Evolutionary conservation across 2,888 invertebrate genomes (phyloP), one percentile per base, ranked within the genome.

Genomic region (Julus scandinavius): DNA sequence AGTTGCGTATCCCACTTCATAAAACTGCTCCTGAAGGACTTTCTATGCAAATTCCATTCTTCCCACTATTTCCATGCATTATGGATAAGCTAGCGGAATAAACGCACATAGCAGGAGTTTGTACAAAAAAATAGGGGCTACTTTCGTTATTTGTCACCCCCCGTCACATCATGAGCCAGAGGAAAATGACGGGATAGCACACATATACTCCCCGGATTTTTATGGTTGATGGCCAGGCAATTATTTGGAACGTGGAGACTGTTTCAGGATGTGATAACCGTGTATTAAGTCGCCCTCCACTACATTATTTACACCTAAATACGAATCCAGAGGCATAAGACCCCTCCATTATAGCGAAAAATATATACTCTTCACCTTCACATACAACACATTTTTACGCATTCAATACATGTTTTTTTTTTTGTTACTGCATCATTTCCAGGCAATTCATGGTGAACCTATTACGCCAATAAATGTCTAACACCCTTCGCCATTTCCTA

Each of bases 261-360:
- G 72, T 72, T 72, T 72, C 29, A 72, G 72, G 72, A 72, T 29
- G 72, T 72, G 72, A 72, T 72, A 72, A 72, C 72, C 72, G 72
- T 29, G 63, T 63, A 63, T 63, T 63, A 63, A 63, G 63, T 63
- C 63, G 72, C 72, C 72, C 72, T 63, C 72, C 72, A 29, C 72
- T 72, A n/a, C 72, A 72, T 72, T 72, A 72, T 72, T 72, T n/a
- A 72, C 72, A 72, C 72, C 72, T 72, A 20, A 4, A 72, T 29
- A 72, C 72, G 1, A 5, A 29, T 29, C 63, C 20, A 72, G 29
- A 29, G 72, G 72, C 72, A 72, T 29, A 9, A 29, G 29, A 29
- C 29, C 72, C 17, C 72, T 72, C 72, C 72, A 72, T 72, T 72
- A 72, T 6, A 9, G 72, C 29, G 72, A n/a, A 29, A 72, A 72